Conservation (phyloP, 2,797 vertebrate species). For the Tenualosa ilisha region DNA sequence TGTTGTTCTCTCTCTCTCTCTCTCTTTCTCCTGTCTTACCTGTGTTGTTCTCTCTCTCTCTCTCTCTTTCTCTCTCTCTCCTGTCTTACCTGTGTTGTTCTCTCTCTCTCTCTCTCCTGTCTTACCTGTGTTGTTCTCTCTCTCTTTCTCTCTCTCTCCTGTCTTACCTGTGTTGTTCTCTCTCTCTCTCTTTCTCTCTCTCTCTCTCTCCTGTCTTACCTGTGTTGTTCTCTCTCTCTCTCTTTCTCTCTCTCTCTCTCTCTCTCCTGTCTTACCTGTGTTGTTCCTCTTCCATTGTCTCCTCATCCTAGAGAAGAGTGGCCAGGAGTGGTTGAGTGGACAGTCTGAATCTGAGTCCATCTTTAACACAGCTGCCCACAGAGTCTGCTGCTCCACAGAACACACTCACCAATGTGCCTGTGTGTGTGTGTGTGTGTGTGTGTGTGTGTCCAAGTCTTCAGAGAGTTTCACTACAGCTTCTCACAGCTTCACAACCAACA, state of each 20-base stretch:
- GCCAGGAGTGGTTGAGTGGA: constrained; percentile 99
- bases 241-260: neutral
- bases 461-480: constrained; percentile 60
- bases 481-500: constrained; percentile 69
- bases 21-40: too few species aligned
- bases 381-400: too few species aligned
- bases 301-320: constrained; percentile 95
- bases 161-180: too few species aligned
- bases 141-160: constrained; percentile 83
- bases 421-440: too few species aligned
- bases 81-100: constrained; percentile 85
- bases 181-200: too few species aligned
- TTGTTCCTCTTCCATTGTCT: constrained; percentile 85
- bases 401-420: too few species aligned
- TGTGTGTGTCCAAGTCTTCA: constrained; percentile 48
- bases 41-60: neutral
- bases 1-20: too few species aligned
- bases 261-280: constrained; percentile 79
- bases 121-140: constrained; percentile 88
- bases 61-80: neutral
- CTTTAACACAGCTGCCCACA: neutral
- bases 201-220: too few species aligned
- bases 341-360: constrained; percentile 95
- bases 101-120: neutral
- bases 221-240: too few species aligned